A percentile compares a stretch with the other conserved stretches of the same genome.
phyloP scores from a whole-genome alignment of 2,797 vertebrate species.

The Dipus sagitta region DNA sequence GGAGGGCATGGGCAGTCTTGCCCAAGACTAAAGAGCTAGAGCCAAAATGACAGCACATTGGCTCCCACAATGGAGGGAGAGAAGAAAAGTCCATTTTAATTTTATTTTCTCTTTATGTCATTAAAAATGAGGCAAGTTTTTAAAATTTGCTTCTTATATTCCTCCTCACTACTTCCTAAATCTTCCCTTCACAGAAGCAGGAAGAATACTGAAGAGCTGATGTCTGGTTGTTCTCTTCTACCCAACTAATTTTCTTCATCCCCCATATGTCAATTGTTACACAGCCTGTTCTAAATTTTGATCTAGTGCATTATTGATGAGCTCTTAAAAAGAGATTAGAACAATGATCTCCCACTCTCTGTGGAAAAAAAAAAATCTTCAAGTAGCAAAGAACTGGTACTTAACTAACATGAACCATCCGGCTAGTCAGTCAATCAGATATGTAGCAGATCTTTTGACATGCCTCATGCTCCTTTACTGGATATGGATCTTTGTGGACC shows the following conservation, averaged over 20 bases:
- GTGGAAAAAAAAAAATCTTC: constrained; percentile 38
- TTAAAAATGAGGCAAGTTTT: constrained; percentile 45
- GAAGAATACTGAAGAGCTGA: constrained; percentile 53
- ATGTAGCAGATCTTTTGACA: constrained; percentile 11
- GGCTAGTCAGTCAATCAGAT: constrained; percentile 36
- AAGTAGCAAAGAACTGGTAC: constrained; percentile 62
- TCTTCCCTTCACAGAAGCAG: constrained; percentile 59
- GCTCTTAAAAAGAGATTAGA: constrained; percentile 81
- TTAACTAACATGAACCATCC: constrained; percentile 59
- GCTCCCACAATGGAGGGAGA: background rate
- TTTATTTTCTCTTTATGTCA: background rate
- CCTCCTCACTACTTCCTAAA: constrained; percentile 7
- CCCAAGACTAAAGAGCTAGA: background rate
- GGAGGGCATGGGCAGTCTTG: background rate
- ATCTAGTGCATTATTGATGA: constrained; percentile 83
- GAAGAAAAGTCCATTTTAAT: constrained; percentile 32
- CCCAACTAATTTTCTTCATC: constrained; percentile 80
- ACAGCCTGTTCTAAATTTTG: constrained; percentile 83
- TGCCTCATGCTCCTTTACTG: background rate
- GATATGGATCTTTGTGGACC: background rate
- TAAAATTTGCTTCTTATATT: constrained; percentile 30
- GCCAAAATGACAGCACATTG: background rate
- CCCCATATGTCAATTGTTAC: constrained; percentile 79
- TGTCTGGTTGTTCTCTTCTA: constrained; percentile 76
- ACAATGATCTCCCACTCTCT: constrained; percentile 79